Evolutionary conservation across 2,888 invertebrate genomes (phyloP), one percentile per base, ranked within the genome.

Genomic region (Clepsis dumicolana): DNA sequence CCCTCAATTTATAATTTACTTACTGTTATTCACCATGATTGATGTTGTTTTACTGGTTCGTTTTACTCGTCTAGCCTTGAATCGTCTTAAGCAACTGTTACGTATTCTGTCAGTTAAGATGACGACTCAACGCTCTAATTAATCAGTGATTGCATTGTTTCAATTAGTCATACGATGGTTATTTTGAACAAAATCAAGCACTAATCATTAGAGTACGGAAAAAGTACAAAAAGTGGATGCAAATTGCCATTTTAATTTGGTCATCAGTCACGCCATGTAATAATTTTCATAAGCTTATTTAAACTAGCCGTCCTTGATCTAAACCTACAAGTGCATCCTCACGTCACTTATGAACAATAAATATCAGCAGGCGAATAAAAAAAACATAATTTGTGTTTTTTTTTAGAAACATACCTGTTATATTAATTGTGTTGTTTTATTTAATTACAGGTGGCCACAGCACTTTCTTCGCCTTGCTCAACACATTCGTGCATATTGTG

Each of bases 401-500:
- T n/a, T n/a, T n/a, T n/a, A n/a, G n/a, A n/a, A n/a, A n/a, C n/a
- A n/a, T n/a, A n/a, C n/a, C n/a, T n/a, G n/a, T n/a, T n/a, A n/a
- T n/a, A 18, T 32, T 12, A 24, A 50, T 44, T 8, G 7, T 44
- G 8, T 12, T 29, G n/a, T 54, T 70, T 72, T 88, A 48, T 74
- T 73, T 74, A 52, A 76, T 88, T 57, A 16, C 89, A 97, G 98
- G 98, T 90, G 98, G 99, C 52, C 98, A 99, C 94, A 98, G 98
- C 88, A 98, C 99, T 70, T 99, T 99, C 94, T 99, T 99, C 89
- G 97, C 98, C 38, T 94, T 98, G 78, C 94, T 98, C 79, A 99
- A 99, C 91, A 97, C 98, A 2, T 98, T 98, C 86, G 98, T 99
- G 71, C 99, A 99, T 91, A 97, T 99, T 82, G 95, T 99, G 73